A percentile compares a stretch with the other conserved stretches of the same genome.
phyloP scores from a whole-genome alignment of 1,140 invertebrate species.

The Planococcus citri region DNA sequence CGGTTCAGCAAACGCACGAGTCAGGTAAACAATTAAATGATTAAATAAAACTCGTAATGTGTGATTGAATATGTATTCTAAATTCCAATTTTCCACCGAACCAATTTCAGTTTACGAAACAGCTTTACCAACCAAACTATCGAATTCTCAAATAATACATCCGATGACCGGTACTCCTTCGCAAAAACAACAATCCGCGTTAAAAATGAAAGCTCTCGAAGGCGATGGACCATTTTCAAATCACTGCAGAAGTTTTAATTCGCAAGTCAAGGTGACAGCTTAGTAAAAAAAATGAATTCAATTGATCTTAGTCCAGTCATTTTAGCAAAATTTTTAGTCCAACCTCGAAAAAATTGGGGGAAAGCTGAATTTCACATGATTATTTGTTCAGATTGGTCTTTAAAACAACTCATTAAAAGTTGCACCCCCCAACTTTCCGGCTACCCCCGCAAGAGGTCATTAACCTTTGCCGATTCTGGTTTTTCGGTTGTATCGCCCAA shows the following conservation, averaged over 20 bases:
- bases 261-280: conserved; percentile 41
- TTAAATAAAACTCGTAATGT: no score
- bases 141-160: not conserved
- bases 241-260: conserved; percentile 49
- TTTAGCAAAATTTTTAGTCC: no score
- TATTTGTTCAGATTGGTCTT: no score
- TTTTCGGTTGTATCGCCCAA: no score
- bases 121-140: not conserved
- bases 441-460: no score
- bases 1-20: not conserved
- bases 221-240: conserved; percentile 48
- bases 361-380: not conserved
- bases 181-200: conserved; percentile 36
- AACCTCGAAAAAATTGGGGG: no score
- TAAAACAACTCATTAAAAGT: not conserved
- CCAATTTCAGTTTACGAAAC: not conserved
- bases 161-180: conserved; percentile 30
- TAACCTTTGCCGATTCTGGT: not conserved
- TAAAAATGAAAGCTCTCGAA: conserved; percentile 37
- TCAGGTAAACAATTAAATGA: no score
- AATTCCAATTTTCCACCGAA: no score
- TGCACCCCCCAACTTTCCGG: no score
- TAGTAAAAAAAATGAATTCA: not conserved
- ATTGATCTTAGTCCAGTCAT: no score
- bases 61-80: no score